Conservation (phyloP, 2,797 vertebrate genomes). For the Tolypeutes matacus region DNA sequence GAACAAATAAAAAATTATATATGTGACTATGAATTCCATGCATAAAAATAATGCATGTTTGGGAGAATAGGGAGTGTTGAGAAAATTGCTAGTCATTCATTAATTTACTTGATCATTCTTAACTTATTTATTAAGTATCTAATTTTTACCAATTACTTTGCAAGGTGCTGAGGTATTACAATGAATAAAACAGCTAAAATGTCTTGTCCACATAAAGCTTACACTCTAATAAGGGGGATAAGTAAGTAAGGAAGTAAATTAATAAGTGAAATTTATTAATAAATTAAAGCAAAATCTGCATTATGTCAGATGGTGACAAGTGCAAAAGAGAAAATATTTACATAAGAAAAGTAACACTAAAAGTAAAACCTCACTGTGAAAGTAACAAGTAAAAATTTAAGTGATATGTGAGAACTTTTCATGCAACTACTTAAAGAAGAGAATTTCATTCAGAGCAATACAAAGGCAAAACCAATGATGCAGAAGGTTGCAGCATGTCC, state of each 20-base stretch:
- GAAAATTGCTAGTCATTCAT: neutral
- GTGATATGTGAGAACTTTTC: neutral
- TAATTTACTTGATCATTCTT: neutral
- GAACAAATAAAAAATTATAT: neutral
- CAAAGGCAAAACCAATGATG: neutral
- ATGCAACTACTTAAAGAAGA: neutral
- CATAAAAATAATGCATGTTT: neutral
- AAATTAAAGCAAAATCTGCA: neutral
- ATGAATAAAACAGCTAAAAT: neutral
- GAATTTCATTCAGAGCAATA: neutral
- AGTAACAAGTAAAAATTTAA: neutral
- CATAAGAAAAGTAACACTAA: neutral
- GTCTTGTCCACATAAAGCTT: neutral
- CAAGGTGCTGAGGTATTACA: neutral
- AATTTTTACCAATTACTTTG: neutral
- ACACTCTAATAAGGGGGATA: neutral
- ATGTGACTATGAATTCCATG: neutral
- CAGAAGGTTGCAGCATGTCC: fast-evolving
- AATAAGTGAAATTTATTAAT: no score
- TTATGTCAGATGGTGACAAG: neutral
- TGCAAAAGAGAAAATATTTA: neutral
- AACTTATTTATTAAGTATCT: neutral
- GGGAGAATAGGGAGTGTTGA: neutral
- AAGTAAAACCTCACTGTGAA: neutral
- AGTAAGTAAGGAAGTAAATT: no score